phyloP scores from a whole-genome alignment of 2,113 vertebrate genomes.

The Megaptera novaeangliae region DNA sequence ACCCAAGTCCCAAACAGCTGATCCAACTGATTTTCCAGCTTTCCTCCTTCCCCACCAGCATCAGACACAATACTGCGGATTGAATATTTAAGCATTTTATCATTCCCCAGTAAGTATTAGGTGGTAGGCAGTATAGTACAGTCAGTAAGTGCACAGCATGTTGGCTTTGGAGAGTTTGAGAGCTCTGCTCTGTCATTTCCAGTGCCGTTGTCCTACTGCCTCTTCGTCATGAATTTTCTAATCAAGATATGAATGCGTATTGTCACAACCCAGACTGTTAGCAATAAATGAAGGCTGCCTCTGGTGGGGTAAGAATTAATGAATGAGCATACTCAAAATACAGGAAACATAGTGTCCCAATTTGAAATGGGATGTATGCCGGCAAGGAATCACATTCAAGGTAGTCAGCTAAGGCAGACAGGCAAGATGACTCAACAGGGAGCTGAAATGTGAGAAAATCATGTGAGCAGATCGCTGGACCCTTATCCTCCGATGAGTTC shows the following conservation, averaged over 20 bases:
- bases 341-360: not conserved
- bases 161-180: not conserved
- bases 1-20: not conserved
- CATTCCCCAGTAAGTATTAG: not conserved
- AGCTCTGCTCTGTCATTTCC: not conserved
- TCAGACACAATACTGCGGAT: not conserved
- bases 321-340: not conserved
- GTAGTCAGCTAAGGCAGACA: not conserved
- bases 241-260: not conserved
- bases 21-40: not conserved
- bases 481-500: rapidly evolving
- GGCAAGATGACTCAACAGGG: not conserved
- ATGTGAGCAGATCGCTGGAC: not conserved
- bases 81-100: not conserved
- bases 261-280: not conserved
- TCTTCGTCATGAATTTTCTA: not conserved
- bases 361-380: not conserved
- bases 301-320: not conserved
- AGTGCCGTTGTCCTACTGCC: not conserved
- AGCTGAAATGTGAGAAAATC: not conserved
- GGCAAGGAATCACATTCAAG: not conserved
- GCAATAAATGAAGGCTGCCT: not conserved
- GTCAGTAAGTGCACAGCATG: not conserved
- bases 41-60: not conserved
- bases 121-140: not conserved